Evolutionary conservation across 2,888 invertebrate species (phyloP).

Genomic region (Eupithecia abbreviata): DNA sequence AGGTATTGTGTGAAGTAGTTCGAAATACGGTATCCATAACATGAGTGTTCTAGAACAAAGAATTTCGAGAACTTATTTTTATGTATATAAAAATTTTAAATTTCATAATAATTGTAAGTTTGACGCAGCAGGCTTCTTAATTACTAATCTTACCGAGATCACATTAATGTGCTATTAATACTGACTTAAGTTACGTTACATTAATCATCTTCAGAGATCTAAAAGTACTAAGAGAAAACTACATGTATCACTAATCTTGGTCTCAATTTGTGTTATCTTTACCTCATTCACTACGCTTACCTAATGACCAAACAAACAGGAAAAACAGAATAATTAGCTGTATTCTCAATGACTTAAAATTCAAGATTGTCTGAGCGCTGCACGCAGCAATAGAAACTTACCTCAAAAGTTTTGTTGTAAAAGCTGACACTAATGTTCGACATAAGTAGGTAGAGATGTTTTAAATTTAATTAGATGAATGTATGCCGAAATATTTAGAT

Average conservation of each 20-base stretch:
- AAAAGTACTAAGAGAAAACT: constrained; percentile 10
- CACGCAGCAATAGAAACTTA: neutral
- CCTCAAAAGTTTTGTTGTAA: neutral
- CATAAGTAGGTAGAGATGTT: neutral
- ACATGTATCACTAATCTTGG: constrained; percentile 40
- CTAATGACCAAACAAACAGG: neutral
- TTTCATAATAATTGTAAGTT: neutral
- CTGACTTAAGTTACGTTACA: constrained; percentile 14
- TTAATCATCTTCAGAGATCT: neutral
- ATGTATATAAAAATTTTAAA: neutral
- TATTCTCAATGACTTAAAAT: neutral
- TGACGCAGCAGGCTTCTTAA: neutral
- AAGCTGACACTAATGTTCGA: neutral
- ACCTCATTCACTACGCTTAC: neutral
- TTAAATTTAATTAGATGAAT: neutral
- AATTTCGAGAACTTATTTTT: neutral
- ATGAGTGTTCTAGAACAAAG: neutral
- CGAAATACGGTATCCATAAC: neutral
- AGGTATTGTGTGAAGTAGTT: neutral
- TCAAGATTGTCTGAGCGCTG: neutral
- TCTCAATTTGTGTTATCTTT: constrained; percentile 27
- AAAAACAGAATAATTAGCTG: neutral
- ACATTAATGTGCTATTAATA: constrained; percentile 31
- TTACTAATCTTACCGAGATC: constrained; percentile 25
- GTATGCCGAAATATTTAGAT: neutral